Percentiles rank a stretch among this genome's conserved stretches.
phyloP scores from a whole-genome alignment of 2,113 vertebrate species.

The western clawed frog (Xenopus tropicalis) region UCB_Xtro_10.0 CM004448.2:139124501-139125000 shows the following conservation, averaged over 20 bases:
- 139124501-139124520: background rate
- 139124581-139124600: constrained; percentile 6
- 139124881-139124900: too few relatives aligned
- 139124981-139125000: too few relatives aligned
- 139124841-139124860: too few relatives aligned
- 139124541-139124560: constrained; percentile 20
- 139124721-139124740: constrained; percentile 13
- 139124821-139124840: too few relatives aligned
- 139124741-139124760: constrained; percentile 1
- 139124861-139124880: too few relatives aligned
- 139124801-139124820: background rate
- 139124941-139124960: too few relatives aligned
- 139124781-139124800: background rate
- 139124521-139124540: background rate
- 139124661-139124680: constrained; percentile 5
- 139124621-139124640: constrained; percentile 23
- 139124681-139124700: constrained; percentile 8
- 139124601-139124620: constrained; percentile 15
- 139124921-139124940: too few relatives aligned
- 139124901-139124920: too few relatives aligned
- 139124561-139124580: constrained; percentile 7
- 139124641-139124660: constrained; percentile 19
- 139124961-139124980: too few relatives aligned
- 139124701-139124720: constrained; percentile 11
- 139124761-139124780: constrained; percentile 17